Percentiles rank a stretch among this genome's conserved stretches.
Evolutionary conservation across 2,888 invertebrate genomes (phyloP).

Genomic region (Lottia gigantea): DNA sequence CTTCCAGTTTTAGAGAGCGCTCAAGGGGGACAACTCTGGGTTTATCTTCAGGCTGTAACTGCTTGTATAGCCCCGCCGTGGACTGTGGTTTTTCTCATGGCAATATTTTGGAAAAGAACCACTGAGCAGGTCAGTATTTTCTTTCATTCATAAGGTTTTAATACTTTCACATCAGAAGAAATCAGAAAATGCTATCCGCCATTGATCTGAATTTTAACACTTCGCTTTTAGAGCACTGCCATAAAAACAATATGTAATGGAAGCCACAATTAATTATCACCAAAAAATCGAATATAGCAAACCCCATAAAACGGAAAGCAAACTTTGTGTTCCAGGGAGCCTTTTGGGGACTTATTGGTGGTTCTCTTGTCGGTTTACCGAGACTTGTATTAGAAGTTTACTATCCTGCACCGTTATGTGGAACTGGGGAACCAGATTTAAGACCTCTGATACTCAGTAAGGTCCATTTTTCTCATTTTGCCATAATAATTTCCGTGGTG

Average conservation of each 20-base stretch:
- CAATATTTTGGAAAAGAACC: constrained; percentile 69
- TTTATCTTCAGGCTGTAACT: constrained; percentile 72
- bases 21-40: constrained; percentile 70
- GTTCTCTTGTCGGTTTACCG: neutral
- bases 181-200: too few relatives aligned
- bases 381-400: neutral
- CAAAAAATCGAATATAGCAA: too few relatives aligned
- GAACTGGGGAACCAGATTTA: constrained; percentile 51
- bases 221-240: too few relatives aligned
- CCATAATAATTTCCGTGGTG: constrained; percentile 48
- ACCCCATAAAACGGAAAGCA: too few relatives aligned
- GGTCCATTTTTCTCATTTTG: constrained; percentile 58
- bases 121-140: constrained; percentile 69
- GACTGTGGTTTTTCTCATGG: constrained; percentile 71
- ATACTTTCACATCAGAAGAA: too few relatives aligned
- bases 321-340: neutral
- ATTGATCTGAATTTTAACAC: too few relatives aligned
- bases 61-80: constrained; percentile 71
- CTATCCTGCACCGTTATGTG: constrained; percentile 64
- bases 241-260: too few relatives aligned
- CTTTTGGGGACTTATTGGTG: neutral
- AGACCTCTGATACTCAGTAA: constrained; percentile 41
- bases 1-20: constrained; percentile 70
- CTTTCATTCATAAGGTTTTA: too few relatives aligned
- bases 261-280: too few relatives aligned